A percentile compares a stretch with the other conserved stretches of the same genome.
Evolutionary conservation across 2,888 invertebrate species (phyloP).

Genomic region (Apotomis capreana): DNA sequence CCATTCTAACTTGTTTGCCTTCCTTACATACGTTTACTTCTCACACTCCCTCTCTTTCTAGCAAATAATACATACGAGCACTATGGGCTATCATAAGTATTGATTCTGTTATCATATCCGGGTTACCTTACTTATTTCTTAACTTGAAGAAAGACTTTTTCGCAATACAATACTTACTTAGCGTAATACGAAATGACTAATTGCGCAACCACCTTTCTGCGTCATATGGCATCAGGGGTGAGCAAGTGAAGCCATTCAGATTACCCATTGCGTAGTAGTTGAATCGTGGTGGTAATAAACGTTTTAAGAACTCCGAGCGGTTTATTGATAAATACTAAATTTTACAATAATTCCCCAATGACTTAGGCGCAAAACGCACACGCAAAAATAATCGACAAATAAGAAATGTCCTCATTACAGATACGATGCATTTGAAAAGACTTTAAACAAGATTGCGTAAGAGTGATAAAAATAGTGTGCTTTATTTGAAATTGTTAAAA

Average conservation of each 20-base stretch:
- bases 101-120: constrained; percentile 29
- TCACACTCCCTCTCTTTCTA: constrained; percentile 58
- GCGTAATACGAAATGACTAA: constrained; percentile 20
- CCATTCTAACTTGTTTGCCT: constrained; percentile 49
- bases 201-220: constrained; percentile 24
- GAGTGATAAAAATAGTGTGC: constrained; percentile 38
- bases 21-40: constrained; percentile 50
- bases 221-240: neutral
- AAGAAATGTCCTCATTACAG: constrained; percentile 12
- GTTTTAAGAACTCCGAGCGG: neutral
- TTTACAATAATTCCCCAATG: neutral
- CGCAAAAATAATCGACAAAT: constrained; percentile 22
- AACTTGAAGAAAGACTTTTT: constrained; percentile 1
- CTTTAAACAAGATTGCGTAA: constrained; percentile 22
- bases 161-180: neutral
- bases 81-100: constrained; percentile 35
- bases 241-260: constrained; percentile 28
- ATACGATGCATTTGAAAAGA: constrained; percentile 15
- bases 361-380: constrained; percentile 49
- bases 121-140: constrained; percentile 10
- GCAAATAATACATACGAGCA: constrained; percentile 49
- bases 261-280: constrained; percentile 16
- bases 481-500: constrained; percentile 46
- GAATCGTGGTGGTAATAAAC: neutral
- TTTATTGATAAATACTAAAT: constrained; percentile 10